Conservation (phyloP, 2,113 vertebrate genomes). For the Hyaena hyaena region DNA sequence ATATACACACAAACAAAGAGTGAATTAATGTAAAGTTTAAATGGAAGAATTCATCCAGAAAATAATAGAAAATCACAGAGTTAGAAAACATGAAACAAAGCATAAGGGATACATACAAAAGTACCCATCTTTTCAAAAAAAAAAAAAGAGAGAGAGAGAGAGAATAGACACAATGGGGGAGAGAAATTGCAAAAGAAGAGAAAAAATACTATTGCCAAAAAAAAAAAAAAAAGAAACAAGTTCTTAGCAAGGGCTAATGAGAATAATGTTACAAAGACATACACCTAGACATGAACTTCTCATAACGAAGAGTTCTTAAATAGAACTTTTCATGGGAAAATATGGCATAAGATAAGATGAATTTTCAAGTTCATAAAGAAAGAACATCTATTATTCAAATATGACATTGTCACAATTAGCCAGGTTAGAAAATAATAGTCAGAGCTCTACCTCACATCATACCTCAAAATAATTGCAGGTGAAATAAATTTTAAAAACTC, state of each 20-base stretch:
- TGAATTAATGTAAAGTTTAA: constrained; percentile 30
- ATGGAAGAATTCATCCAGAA: not conserved
- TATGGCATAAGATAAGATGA: not conserved
- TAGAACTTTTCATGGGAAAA: not conserved
- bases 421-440: not conserved
- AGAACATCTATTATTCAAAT: not conserved
- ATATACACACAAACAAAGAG: constrained; percentile 22
- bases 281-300: not conserved
- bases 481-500: not conserved
- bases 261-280: not conserved
- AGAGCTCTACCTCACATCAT: not conserved
- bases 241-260: not conserved
- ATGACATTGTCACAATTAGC: not conserved
- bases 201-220: not conserved
- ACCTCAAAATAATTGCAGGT: not conserved
- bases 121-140: not conserved
- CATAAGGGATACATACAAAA: not conserved
- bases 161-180: not conserved
- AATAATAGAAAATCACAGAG: not conserved
- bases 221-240: not conserved
- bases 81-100: constrained; percentile 25
- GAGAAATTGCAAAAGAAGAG: not conserved
- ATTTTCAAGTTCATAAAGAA: not conserved
- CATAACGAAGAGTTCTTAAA: not conserved
- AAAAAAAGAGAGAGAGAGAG: not conserved